Base-by-base conservation (phyloP, 2,113 vertebrate genomes). In the Oryctolagus cuniculus region DNA sequence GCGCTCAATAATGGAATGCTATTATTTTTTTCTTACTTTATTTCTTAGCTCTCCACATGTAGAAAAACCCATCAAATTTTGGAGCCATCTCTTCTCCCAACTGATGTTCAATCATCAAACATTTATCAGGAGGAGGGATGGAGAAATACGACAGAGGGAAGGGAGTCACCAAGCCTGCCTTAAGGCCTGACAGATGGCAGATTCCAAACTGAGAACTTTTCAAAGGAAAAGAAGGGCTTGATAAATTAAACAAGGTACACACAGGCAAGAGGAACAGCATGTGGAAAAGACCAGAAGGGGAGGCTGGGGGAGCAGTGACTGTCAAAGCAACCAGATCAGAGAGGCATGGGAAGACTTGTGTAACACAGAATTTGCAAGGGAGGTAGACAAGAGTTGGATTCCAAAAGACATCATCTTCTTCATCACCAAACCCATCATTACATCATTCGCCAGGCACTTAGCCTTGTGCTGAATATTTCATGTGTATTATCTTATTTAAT, bases 31-130 rank as follows among this genome's bases (percentile, higher is more conserved):
- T 15, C 78, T 55, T n/a, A 91, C 51, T 79, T 13, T 78, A 27
- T 61, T 89, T 86, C 79, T 58, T 90, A n/a, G 87, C 72, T 92
- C 73, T 66, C 38, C 9, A 70, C 5, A 21, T 9, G 29, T 49
- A 85, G 75, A 44, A 87, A 94, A 90, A 25, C 69, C 77, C 85
- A 34, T 38, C 73, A 49, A 75, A 89, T 61, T 63, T 72, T 29
- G 95, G 36, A 73, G 22, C 19, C 53, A 44, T 70, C 31, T 81
- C 36, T 24, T 51, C 44, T 31, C 53, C 34, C 7, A 63, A 21
- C 13, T 72, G 72, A 64, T 61, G 24, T 55, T 67, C 73, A 79
- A 55, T 86, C 13, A 74, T 74, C 61, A 66, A 88, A 70, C 24
- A 77, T 11, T 75, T 34, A 36, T n/a, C 69, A 53, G 79, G 22